A percentile compares a stretch with the other conserved stretches of the same genome.
Conservation (phyloP, 2,797 vertebrate genomes). For the Ctenosaura bakeri region DNA sequence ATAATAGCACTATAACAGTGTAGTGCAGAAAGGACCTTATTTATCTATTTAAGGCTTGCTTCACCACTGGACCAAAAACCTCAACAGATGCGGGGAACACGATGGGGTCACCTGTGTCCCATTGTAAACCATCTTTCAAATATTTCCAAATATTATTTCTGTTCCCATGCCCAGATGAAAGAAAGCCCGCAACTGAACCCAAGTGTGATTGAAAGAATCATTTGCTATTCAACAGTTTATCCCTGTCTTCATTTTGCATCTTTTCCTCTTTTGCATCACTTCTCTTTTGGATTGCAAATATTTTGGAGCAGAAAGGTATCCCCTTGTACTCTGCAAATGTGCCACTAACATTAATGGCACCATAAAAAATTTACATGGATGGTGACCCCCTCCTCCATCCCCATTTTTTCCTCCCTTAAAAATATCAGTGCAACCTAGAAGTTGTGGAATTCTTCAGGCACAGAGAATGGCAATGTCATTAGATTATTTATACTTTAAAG, state of each 20-base stretch:
- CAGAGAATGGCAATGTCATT: neutral
- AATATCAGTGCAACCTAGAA: neutral
- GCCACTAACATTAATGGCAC: neutral
- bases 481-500: conserved; percentile 28
- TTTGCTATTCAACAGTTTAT: neutral
- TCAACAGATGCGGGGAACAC: neutral
- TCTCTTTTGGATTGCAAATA: neutral
- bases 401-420: neutral
- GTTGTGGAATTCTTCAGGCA: neutral
- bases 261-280: neutral
- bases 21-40: too few species aligned
- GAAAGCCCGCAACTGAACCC: neutral
- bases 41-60: neutral
- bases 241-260: neutral
- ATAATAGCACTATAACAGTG: too few species aligned
- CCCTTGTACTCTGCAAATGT: neutral
- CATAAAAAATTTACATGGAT: neutral
- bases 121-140: neutral
- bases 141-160: neutral
- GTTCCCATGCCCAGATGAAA: neutral
- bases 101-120: neutral
- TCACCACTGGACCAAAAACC: too few species aligned
- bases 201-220: neutral
- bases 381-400: neutral
- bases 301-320: neutral